Evolutionary conservation across 2,797 vertebrate species (phyloP).

Genomic region (Nasua narica): DNA sequence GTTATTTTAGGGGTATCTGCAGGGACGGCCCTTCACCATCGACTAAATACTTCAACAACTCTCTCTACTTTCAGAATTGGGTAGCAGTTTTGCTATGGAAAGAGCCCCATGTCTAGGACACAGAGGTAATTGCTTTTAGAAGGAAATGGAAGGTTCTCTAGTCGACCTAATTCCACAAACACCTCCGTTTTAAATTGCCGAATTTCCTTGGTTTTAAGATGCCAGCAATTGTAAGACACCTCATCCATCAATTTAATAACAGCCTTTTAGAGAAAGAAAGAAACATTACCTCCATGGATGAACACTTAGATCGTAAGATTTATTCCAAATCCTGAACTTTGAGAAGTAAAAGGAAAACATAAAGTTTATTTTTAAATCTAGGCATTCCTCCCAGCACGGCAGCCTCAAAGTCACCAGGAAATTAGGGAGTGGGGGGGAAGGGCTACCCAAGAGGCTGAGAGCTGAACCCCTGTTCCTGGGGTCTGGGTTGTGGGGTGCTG

Average conservation of each 20-base stretch:
- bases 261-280: constrained; percentile 58
- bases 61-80: neutral
- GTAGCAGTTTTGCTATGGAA: neutral
- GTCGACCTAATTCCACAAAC: constrained; percentile 31
- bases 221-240: constrained; percentile 52
- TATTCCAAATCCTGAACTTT: constrained; percentile 52
- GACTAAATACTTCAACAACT: accelerated
- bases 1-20: neutral
- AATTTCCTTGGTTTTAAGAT: constrained; percentile 38
- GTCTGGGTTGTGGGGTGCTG: neutral
- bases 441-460: neutral
- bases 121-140: constrained; percentile 24
- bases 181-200: constrained; percentile 2
- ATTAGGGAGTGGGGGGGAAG: accelerated
- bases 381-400: neutral
- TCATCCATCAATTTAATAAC: constrained; percentile 72
- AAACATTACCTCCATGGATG: constrained; percentile 42
- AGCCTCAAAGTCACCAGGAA: neutral
- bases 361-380: constrained; percentile 33
- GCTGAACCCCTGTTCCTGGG: neutral
- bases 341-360: constrained; percentile 26
- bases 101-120: neutral
- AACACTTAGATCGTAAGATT: constrained; percentile 48
- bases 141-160: constrained; percentile 35
- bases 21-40: neutral